Conservation (phyloP, 2,797 vertebrate species). For the Novumbra hubbsi region DNA sequence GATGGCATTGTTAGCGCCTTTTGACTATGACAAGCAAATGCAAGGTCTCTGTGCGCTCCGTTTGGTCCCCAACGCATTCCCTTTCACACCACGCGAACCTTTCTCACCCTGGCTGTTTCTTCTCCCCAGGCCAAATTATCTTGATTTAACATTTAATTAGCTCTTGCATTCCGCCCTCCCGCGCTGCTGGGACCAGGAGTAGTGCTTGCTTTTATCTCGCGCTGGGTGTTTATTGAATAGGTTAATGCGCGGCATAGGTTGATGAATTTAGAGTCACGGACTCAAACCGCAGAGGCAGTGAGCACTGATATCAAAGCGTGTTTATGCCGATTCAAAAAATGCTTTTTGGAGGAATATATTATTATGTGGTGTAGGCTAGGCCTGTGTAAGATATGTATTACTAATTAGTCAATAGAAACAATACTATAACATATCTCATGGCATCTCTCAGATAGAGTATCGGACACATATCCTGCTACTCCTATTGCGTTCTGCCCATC, state of each 20-base stretch:
- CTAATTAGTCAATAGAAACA: too few relatives aligned
- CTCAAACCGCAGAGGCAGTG: conserved; percentile 6
- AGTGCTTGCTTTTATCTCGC: conserved; percentile 55
- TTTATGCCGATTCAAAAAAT: not conserved
- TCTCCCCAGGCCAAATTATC: conserved; percentile 45
- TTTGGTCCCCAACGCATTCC: conserved; percentile 51
- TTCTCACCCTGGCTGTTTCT: conserved; percentile 33
- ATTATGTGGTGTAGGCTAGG: not conserved
- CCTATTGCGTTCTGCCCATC: not conserved
- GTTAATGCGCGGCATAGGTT: conserved; percentile 38
- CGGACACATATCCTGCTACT: not conserved
- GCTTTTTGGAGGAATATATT: not conserved
- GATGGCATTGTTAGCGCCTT: conserved; percentile 45
- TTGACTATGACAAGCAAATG: conserved; percentile 36
- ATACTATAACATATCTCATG: too few relatives aligned
- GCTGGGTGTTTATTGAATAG: conserved; percentile 55
- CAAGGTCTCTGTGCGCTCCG: conserved; percentile 30
- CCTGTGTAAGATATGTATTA: too few relatives aligned
- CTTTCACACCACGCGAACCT: conserved; percentile 37
- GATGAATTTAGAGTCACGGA: conserved; percentile 4
- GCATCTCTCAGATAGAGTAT: not conserved
- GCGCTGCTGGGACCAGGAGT: conserved; percentile 32
- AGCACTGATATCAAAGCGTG: not conserved
- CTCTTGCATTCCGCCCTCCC: conserved; percentile 48
- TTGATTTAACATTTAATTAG: conserved; percentile 66